Base-by-base conservation (phyloP, 2,888 invertebrate genomes). In the Catocala nupta region DNA sequence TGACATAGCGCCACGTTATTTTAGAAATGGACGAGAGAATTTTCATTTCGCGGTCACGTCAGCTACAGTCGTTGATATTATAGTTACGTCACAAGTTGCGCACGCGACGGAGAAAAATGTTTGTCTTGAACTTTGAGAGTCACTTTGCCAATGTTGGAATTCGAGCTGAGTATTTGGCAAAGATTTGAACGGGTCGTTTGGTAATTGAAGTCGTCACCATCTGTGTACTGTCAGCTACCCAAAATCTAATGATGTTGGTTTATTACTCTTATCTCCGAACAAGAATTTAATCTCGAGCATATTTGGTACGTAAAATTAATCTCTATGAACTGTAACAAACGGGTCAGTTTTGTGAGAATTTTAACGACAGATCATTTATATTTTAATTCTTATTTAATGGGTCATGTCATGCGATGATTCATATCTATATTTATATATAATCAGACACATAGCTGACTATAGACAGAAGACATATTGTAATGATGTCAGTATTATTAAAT, bases 1-100 rank as follows among this genome's bases (percentile, higher is more conserved):
- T 88, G 86, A 88, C 84, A 85, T 83, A 85, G 81, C 82, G 81
- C 75, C 81, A 83, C 68, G 82, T 87, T 89, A 90, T 89, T 90
- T 90, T 90, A 84, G 86, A 90, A 80, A 84, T 81, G 81, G 81
- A 71, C 83, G 83, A 86, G 80, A 82, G 85, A 80, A 77, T 80
- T 81, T 82, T 76, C 36, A 75, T 86, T 88, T 89, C 89, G 90
- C 90, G 92, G 91, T 90, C 91, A 84, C 70, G 73, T 75, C 80
- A 79, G 77, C 82, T 82, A 81, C 81, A 81, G 73, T 73, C 76
- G 76, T 80, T 80, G 80, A 83, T 83, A 84, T 82, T 77, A 68
- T 71, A 73, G 66, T 85, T 86, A 86, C 85, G 85, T 88, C 88
- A 88, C 77, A 73, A 77, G 77, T 78, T 82, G 80, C 77, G 80